Evolutionary conservation across 2,888 invertebrate genomes (phyloP), one percentile per base, ranked within the genome.

Genomic region (Poecilobothrus nobilitatus): DNA sequence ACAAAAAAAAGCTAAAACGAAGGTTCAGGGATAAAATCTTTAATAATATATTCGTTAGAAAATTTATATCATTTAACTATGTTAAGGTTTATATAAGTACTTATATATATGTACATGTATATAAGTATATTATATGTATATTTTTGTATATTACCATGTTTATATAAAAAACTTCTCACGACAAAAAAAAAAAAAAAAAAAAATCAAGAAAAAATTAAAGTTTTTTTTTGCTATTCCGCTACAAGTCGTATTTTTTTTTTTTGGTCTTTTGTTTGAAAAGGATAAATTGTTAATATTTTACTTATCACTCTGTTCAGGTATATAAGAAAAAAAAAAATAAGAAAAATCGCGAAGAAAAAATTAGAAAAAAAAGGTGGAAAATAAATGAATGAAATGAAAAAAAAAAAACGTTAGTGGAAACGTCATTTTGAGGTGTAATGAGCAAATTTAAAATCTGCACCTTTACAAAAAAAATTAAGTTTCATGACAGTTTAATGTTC

Each of bases 271-370:
- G 7, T 53, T 12, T 18, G 15, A 53, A 53, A 53, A 53, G 53
- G 53, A 53, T 53, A 53, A 53, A 53, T 53, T 53, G 53, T 53
- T 53, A 53, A 53, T 53, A 53, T 53, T 53, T 53, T 53, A 53
- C 53, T 53, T 53, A 53, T 53, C 18, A 53, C 53, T 18, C 7
- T 53, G 53, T 53, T 53, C 41, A 41, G 53, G 6, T 53, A 53
- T 6, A 53, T 53, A 18, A 53, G 53, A 9, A 18, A 53, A 15
- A 37, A 53, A 53, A 6, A n/a, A 18, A 18, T 53, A 53, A n/a
- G 18, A 18, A 53, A 27, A 27, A 27, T 27, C 3, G 27, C 27
- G 27, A n/a, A 9, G 18, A 53, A 53, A 53, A 53, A 53, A n/a
- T 37, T 5, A 9, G 15, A 18, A 53, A 53, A 53, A 53, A 53